Percentiles rank a stretch among this genome's conserved stretches.
These are phyloP conservation scores for Drosophila asahinai DNA, from an alignment of 1,140 invertebrate genomes.

Conservation along the genomic window DNA sequence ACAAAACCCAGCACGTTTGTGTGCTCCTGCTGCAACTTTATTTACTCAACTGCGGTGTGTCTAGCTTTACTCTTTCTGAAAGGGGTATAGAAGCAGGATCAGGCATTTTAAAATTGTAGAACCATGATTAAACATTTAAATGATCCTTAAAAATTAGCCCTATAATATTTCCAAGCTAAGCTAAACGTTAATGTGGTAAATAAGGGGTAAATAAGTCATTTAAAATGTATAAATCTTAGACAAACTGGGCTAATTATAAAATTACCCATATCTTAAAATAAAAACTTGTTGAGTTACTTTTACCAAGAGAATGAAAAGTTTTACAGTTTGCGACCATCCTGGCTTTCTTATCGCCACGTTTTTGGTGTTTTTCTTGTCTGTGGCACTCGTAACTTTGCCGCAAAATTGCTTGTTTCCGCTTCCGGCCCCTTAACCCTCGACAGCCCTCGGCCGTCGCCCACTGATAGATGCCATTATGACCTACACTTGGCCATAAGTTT, in stretches of 20 bases:
- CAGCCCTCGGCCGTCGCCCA: constrained; percentile 46
- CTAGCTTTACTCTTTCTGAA: constrained; percentile 7
- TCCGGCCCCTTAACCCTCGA: constrained; percentile 61
- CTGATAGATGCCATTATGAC: constrained; percentile 84
- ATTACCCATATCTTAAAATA: constrained; percentile 26
- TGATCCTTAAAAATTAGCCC: not conserved
- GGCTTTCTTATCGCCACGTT: constrained; percentile 42
- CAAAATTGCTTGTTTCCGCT: constrained; percentile 85
- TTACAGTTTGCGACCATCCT: constrained; percentile 26
- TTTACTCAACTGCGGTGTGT: constrained; percentile 15
- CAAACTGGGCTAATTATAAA: constrained; percentile 30
- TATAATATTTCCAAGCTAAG: not conserved
- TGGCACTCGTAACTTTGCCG: constrained; percentile 79
- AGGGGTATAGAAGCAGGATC: constrained; percentile 10
- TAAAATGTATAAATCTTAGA: not conserved
- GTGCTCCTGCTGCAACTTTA: constrained; percentile 9
- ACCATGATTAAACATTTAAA: not conserved
- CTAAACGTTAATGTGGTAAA: not conserved
- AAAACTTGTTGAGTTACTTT: constrained; percentile 52
- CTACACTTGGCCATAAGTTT: constrained; percentile 73
- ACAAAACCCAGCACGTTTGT: constrained; percentile 43
- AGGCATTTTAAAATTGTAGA: not conserved
- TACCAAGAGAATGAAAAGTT: constrained; percentile 34
- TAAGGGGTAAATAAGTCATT: not conserved
- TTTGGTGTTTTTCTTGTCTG: constrained; percentile 56